phyloP scores from a whole-genome alignment of 1,140 invertebrate species.

The Eriosoma lanigerum region DNA sequence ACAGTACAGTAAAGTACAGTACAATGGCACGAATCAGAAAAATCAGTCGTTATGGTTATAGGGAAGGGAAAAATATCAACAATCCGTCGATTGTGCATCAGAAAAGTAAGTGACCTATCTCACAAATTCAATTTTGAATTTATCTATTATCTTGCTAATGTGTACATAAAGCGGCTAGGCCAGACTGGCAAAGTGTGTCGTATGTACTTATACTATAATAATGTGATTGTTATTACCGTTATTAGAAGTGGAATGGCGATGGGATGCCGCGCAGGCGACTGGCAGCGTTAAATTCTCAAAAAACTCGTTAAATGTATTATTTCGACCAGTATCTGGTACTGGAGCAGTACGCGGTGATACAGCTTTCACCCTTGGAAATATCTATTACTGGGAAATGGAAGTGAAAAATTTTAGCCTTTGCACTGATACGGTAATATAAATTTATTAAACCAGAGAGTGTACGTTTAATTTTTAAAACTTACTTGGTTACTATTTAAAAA shows the following conservation, averaged over 20 bases:
- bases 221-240: background rate
- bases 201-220: background rate
- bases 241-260: conserved; percentile 33
- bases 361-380: conserved; percentile 64
- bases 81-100: too few species aligned
- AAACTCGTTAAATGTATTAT: conserved; percentile 56
- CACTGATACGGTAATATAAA: conserved; percentile 73
- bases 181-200: too few species aligned
- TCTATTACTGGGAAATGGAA: conserved; percentile 85
- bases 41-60: background rate
- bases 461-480: too few species aligned
- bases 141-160: too few species aligned
- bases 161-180: too few species aligned
- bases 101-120: background rate
- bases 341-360: conserved; percentile 69
- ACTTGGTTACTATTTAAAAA: background rate
- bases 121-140: too few species aligned
- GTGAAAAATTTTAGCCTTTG: conserved; percentile 76
- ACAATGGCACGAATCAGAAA: background rate
- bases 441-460: too few species aligned
- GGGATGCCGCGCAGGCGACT: conserved; percentile 13
- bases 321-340: conserved; percentile 76
- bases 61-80: background rate
- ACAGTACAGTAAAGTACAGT: too few species aligned
- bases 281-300: background rate